Percentiles rank a stretch among this genome's conserved stretches.
These are phyloP conservation scores for Eutrigla gurnardus DNA, from an alignment of 2,797 vertebrate genomes.

Conservation along the genomic window DNA sequence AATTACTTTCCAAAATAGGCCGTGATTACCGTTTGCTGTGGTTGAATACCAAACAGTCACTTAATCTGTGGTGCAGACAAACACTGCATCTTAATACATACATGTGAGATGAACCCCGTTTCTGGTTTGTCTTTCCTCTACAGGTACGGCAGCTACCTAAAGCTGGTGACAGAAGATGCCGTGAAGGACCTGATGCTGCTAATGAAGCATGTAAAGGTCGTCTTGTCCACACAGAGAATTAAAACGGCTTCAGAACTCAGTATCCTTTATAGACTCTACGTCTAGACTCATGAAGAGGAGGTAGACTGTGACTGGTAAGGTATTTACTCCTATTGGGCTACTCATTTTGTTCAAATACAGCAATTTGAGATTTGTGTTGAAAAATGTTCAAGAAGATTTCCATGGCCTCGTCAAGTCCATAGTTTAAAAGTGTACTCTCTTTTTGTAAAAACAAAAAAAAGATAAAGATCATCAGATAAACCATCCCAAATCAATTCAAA, in stretches of 20 bases:
- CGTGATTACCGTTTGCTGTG: not conserved
- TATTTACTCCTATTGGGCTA: not conserved
- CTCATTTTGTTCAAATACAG: fast-evolving
- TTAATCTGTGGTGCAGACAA: not conserved
- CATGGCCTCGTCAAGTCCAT: not conserved
- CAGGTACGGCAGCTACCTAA: constrained; percentile 90
- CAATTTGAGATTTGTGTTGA: not conserved
- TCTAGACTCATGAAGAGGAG: not conserved
- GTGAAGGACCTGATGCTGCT: constrained; percentile 83
- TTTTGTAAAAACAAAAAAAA: not conserved
- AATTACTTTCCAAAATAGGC: not conserved
- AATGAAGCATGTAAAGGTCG: constrained; percentile 85
- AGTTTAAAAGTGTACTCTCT: not conserved
- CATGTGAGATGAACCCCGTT: not conserved
- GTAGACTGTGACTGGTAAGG: not conserved
- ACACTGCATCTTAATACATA: not conserved
- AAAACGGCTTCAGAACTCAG: constrained; percentile 81
- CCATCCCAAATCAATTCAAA: not conserved
- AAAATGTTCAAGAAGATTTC: not conserved
- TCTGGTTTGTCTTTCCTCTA: constrained; percentile 18
- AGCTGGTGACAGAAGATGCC: constrained; percentile 83
- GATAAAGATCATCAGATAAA: not conserved
- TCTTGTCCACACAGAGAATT: constrained; percentile 86
- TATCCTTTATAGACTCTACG: constrained; percentile 86
- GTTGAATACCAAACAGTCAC: not conserved